These are phyloP conservation scores for Neodiprion lecontei DNA, from an alignment of 1,140 invertebrate genomes.

Conservation along the genomic window DNA sequence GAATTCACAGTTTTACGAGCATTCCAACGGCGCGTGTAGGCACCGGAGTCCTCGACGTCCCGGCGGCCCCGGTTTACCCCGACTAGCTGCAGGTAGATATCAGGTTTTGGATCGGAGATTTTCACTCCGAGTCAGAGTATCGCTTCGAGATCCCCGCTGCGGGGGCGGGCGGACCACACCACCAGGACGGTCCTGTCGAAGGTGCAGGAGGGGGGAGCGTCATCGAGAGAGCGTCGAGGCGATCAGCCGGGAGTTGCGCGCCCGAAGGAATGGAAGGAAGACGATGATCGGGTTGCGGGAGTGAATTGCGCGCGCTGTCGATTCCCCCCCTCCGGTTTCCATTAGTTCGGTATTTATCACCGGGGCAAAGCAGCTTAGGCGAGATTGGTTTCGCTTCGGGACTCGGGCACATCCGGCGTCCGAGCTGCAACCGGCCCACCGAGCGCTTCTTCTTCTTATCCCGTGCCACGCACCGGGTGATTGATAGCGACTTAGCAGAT, in stretches of 20 bases:
- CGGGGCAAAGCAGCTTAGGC: constrained; percentile 31
- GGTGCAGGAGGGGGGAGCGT: constrained; percentile 22
- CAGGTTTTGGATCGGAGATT: constrained; percentile 41
- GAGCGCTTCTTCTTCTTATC: neutral
- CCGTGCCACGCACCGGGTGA: constrained; percentile 30
- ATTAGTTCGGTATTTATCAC: constrained; percentile 41
- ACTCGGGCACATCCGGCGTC: constrained; percentile 35
- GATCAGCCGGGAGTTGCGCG: constrained; percentile 20
- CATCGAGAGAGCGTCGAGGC: constrained; percentile 16
- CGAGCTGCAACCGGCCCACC: constrained; percentile 18
- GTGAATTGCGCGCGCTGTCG: too few relatives aligned
- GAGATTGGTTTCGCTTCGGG: constrained; percentile 32
- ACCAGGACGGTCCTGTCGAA: constrained; percentile 24
- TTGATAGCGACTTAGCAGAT: constrained; percentile 52
- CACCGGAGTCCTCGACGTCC: constrained; percentile 25
- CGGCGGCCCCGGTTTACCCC: constrained; percentile 7
- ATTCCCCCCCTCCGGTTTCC: constrained; percentile 8
- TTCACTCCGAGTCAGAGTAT: constrained; percentile 38
- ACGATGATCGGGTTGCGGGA: neutral
- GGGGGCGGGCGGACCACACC: constrained; percentile 20
- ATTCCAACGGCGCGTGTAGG: constrained; percentile 36
- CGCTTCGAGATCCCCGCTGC: constrained; percentile 22
- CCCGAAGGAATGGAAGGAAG: neutral
- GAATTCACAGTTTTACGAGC: constrained; percentile 44
- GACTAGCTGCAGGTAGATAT: constrained; percentile 30